Evolutionary conservation across 2,888 invertebrate species (phyloP).

Genomic region (Odontomyia ornata): DNA sequence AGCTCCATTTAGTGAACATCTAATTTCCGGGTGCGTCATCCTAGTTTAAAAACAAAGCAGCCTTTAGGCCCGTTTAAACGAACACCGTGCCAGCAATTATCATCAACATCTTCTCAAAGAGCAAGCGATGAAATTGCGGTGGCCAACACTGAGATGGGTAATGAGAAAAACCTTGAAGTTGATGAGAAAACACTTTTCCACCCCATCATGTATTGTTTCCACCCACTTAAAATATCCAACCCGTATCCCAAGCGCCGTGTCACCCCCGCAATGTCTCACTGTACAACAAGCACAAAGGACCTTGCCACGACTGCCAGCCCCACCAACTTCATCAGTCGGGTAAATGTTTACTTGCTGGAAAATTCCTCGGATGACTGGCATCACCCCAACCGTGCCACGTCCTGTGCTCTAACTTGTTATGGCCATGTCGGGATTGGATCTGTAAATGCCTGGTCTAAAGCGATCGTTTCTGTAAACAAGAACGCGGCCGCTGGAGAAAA

Average conservation of each 20-base stretch:
- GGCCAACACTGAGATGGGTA: conserved; percentile 18
- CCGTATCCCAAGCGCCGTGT: not conserved
- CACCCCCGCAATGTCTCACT: not conserved
- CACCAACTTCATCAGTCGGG: conserved; percentile 35
- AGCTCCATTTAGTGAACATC: conserved; percentile 33
- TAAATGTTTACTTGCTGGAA: conserved; percentile 43
- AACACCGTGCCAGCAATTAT: conserved; percentile 34
- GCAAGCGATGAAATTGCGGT: conserved; percentile 7
- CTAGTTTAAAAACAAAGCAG: not conserved
- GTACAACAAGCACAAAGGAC: not conserved
- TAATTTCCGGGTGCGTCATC: not conserved
- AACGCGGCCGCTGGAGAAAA: conserved; percentile 48
- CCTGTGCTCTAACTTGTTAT: not conserved
- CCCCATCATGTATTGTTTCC: conserved; percentile 39
- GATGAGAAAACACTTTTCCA: conserved; percentile 35
- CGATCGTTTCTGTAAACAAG: conserved; percentile 53
- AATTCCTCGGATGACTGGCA: conserved; percentile 42
- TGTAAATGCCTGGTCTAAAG: conserved; percentile 44
- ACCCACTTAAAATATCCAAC: conserved; percentile 27
- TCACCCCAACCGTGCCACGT: not conserved
- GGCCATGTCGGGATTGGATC: conserved; percentile 20
- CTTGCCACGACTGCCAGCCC: not conserved
- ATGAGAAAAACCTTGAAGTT: conserved; percentile 34
- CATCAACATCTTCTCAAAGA: conserved; percentile 15
- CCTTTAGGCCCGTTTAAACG: conserved; percentile 36